Evolutionary conservation across 2,797 vertebrate species (phyloP), one percentile per base, ranked within the genome.

Genomic region (Micromesistius poutassou): DNA sequence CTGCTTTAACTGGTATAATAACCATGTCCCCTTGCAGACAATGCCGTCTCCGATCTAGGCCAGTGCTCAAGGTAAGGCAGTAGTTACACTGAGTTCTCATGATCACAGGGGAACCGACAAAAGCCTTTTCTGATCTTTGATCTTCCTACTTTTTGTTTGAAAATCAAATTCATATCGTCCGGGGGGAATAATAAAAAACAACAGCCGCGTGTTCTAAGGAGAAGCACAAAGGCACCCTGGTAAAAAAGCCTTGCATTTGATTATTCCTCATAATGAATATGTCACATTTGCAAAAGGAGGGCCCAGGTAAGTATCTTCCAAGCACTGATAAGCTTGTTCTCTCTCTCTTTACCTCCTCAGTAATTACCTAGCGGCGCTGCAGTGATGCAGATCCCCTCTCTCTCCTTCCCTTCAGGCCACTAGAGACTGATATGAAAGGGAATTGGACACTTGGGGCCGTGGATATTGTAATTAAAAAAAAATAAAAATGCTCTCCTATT

Each of bases 391-490:
- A 90, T 91, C 89, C 89, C 16, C 89, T 90, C 89, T 90, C 87
- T 88, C 86, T 90, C 88, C 88, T 91, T 89, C 88, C 87, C 89
- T 89, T 91, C 81, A 81, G 86, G 90, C 89, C 92, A 88, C 91
- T 74, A 74, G 94, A 90, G 94, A 93, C 90, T 84, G 87, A 93
- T 94, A 95, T 95, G 92, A 95, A 95, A 95, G 94, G 93, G 93
- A 94, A 94, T 94, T 93, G 91, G 92, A 92, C 94, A 91, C 93
- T 90, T 89, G 93, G 94, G 94, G 91, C 92, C 90, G 91, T 89
- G 94, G 92, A 91, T 91, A 92, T 82, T 83, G 93, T 95, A 94
- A 95, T 95, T 94, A 95, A 94, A 55, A 50, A 94, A 94, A 94
- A 50, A n/a, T n/a, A 55, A 55, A 55, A 55, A 55, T 55, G 33